Base-by-base conservation (phyloP, 2,888 invertebrate genomes). In the Hedychridium roseum region DNA sequence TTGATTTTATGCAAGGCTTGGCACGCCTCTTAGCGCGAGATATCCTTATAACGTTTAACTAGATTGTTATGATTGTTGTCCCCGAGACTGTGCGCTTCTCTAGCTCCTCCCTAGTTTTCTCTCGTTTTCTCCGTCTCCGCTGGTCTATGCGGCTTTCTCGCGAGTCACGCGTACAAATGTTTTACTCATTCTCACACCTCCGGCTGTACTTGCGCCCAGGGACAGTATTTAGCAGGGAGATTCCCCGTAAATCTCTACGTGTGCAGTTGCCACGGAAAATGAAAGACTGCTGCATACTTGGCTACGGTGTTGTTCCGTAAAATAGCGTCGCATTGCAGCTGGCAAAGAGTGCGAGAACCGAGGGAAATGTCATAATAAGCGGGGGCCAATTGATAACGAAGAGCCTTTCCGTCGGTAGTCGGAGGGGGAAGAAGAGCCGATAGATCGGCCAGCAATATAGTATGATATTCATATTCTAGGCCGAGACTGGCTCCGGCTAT, bases 1-100 rank as follows among this genome's bases (percentile, higher is more conserved):
- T 78, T 78, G 78, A 78, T 78, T 78, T 78, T 77, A 78, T 77
- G 78, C 78, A 77, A 77, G 74, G 74, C 74, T 78, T 73, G 76
- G 75, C 77, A 75, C 76, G 76, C 73, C 77, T 78, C 77, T 78
- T 77, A 77, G 73, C 74, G 68, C 68, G 64, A 72, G 76, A 76
- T 76, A 77, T 77, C 76, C 76, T 75, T 75, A 72, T 74, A 76
- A 72, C 76, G 70, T 76, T 78, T 76, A 77, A 76, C 76, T 77
- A 76, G 76, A 76, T 74, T 76, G 73, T 76, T 76, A 76, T 77
- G 73, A 77, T 76, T 76, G 75, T 76, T 75, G 71, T 77, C 70
- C 66, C 64, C 63, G 54, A 64, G 66, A 64, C 66, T 61, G 54
- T 60, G 60, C 48, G 48, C 27, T 48, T 34, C 34, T 39, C 43